A percentile compares a stretch with the other conserved stretches of the same genome.
Conservation (phyloP, 2,113 vertebrate genomes). For the Loxodonta africana region DNA sequence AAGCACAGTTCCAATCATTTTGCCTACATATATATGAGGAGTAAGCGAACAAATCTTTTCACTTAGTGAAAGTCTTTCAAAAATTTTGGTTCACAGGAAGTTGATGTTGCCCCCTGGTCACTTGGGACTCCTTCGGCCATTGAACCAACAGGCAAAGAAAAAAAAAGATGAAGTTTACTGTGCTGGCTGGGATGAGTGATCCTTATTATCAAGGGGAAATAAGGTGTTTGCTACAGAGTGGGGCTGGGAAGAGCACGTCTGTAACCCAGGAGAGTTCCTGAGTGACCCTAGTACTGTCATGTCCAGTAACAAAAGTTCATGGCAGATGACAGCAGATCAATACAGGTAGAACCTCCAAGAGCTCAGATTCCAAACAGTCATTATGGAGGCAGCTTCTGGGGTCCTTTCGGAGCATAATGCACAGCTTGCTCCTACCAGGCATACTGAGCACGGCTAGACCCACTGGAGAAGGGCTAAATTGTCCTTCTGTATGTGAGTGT, state of each 20-base stretch:
- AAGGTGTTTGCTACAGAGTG: not conserved
- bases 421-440: not conserved
- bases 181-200: not conserved
- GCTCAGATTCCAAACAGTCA: not conserved
- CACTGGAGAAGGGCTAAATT: not conserved
- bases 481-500: not conserved
- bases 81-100: not conserved
- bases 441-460: not conserved
- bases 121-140: not conserved
- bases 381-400: not conserved
- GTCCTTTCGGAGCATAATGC: not conserved
- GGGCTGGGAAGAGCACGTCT: not conserved
- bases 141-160: not conserved
- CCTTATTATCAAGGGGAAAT: not conserved
- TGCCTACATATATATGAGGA: too few relatives aligned
- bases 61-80: slow-evolving; percentile 8
- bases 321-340: not conserved
- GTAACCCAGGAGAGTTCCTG: not conserved
- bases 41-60: not conserved
- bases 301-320: not conserved
- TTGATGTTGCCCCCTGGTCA: not conserved
- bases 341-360: not conserved
- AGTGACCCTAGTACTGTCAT: not conserved
- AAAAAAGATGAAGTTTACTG: not conserved
- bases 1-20: too few relatives aligned